A percentile compares a stretch with the other conserved stretches of the same genome.
Conservation (phyloP, 2,888 invertebrate species). For the Villa cingulata region DNA sequence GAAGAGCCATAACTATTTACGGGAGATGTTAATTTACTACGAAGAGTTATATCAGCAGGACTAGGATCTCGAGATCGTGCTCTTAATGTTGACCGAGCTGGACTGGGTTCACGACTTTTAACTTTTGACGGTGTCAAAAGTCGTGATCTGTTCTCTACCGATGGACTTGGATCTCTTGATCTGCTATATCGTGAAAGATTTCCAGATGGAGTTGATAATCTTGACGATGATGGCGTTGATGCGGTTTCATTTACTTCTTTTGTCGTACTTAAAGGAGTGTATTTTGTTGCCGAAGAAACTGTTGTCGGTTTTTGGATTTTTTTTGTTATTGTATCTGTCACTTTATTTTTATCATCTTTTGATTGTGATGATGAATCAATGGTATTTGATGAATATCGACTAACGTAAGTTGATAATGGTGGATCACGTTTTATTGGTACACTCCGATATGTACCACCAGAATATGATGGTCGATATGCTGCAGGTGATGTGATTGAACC, state of each 20-base stretch:
- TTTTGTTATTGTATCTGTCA: conserved; percentile 15
- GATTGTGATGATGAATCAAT: conserved; percentile 13
- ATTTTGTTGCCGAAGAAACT: not conserved
- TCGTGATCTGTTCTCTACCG: conserved; percentile 27
- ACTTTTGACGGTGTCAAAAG: conserved; percentile 27
- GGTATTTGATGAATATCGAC: conserved; percentile 22
- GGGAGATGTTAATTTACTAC: conserved; percentile 7
- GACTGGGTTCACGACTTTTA: conserved; percentile 44
- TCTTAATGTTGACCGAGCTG: conserved; percentile 32
- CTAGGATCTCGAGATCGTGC: conserved; percentile 37
- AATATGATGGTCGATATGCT: conserved; percentile 34
- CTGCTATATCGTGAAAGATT: conserved; percentile 15
- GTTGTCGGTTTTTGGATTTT: not conserved
- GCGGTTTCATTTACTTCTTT: not conserved
- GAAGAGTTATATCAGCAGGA: conserved; percentile 33
- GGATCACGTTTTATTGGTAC: conserved; percentile 27
- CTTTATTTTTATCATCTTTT: conserved; percentile 19
- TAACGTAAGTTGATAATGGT: conserved; percentile 24
- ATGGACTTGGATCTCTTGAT: conserved; percentile 33
- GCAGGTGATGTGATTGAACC: conserved; percentile 29
- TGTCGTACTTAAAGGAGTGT: not conserved
- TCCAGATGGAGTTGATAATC: conserved; percentile 16
- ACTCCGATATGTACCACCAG: conserved; percentile 33
- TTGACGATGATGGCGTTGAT: not conserved
- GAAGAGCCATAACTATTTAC: conserved; percentile 17